phyloP scores from a whole-genome alignment of 2,797 vertebrate species.

The Notamacropus eugenii region DNA sequence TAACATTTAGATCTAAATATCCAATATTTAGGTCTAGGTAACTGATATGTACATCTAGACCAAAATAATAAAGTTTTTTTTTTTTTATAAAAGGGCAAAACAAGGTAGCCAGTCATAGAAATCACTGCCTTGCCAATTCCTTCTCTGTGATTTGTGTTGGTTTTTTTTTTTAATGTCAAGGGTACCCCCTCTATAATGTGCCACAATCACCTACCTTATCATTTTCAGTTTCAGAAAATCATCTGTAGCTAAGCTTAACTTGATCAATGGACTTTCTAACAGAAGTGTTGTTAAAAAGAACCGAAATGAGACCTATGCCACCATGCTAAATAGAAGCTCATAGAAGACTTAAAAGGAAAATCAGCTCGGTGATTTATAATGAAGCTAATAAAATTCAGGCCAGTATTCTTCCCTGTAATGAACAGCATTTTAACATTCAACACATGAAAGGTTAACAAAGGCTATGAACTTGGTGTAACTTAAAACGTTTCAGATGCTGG shows the following conservation, averaged over 20 bases:
- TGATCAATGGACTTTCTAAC: conserved; percentile 77
- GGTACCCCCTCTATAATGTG: conserved; percentile 55
- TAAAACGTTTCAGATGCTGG: conserved; percentile 85
- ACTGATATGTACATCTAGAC: conserved; percentile 28
- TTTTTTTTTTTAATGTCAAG: background rate
- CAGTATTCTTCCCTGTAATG: conserved; percentile 83
- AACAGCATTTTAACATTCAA: conserved; percentile 85
- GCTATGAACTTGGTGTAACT: conserved; percentile 86
- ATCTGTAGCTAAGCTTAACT: conserved; percentile 74
- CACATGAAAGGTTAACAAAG: conserved; percentile 87
- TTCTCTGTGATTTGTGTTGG: conserved; percentile 43
- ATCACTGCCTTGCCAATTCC: conserved; percentile 37
- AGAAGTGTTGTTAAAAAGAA: conserved; percentile 82
- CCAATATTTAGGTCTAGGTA: background rate
- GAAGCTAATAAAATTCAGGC: conserved; percentile 88
- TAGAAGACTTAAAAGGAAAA: conserved; percentile 85
- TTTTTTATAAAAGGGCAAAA: background rate
- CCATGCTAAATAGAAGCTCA: conserved; percentile 79
- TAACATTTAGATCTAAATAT: conserved; percentile 16
- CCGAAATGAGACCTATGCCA: conserved; percentile 82
- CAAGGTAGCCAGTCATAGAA: background rate
- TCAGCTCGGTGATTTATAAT: conserved; percentile 86
- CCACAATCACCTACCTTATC: conserved; percentile 49
- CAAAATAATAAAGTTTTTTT: background rate
- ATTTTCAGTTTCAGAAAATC: conserved; percentile 74